Evolutionary conservation across 2,888 invertebrate genomes (phyloP), one percentile per base, ranked within the genome.

Genomic region (Vesta saturnalis): DNA sequence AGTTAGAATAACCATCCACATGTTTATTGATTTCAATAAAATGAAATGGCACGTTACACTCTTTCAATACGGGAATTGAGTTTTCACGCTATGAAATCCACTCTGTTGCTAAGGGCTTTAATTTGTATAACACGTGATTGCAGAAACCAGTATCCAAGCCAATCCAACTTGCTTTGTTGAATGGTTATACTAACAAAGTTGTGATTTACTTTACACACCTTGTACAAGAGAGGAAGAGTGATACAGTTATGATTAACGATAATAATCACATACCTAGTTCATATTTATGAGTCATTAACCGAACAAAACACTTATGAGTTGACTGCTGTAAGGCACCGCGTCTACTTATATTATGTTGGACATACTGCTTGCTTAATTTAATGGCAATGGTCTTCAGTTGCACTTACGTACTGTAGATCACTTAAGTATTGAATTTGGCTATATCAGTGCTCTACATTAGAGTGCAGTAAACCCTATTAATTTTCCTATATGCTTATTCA

Each of bases 121-220:
- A 62, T 57, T 66, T 67, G 65, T 64, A 66, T 64, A 56, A 63
- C 63, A 67, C 63, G 66, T 65, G 52, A 60, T 64, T 69, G 69
- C 67, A 58, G 69, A 67, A 67, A 74, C 74, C 72, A 72, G 74
- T 74, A 74, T 74, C 72, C 72, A 74, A 74, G 73, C 70, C 73
- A 74, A 70, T 67, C 68, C 63, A 60, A 65, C 72, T 70, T 60
- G 64, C 64, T 64, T 67, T 64, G 70, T 62, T 72, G 72, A 72
- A 70, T 70, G 62, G 60, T 60, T 65, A 39, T 12, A n/a, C 39
- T n/a, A 54, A 70, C 56, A 39, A 30, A 71, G 65, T 73, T 71
- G 73, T 74, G 72, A 71, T 74, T 66, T 71, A 68, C 67, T 60
- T 67, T 71, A 67, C 61, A 55, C 54, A 58, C 70, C 67, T 59